These are phyloP conservation scores for Nomada flava DNA, from an alignment of 2,888 invertebrate genomes.

Conservation along the genomic window DNA sequence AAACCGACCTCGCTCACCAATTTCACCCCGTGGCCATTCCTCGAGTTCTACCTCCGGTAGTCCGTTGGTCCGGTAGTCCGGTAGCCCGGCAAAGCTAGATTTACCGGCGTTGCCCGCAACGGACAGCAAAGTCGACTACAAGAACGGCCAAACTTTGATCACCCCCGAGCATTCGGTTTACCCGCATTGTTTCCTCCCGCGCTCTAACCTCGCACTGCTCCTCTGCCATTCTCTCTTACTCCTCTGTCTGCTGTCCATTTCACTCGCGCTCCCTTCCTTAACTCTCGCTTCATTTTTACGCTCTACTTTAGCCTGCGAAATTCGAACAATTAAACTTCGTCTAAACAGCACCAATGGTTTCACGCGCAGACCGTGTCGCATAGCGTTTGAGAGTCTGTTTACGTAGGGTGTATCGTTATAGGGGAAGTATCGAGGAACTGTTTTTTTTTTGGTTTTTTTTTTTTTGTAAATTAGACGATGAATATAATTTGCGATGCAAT, in stretches of 20 bases:
- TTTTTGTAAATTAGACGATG: neutral
- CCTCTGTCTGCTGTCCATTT: neutral
- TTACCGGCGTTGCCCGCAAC: conserved; percentile 61
- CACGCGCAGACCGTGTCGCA: conserved; percentile 28
- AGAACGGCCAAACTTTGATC: conserved; percentile 68
- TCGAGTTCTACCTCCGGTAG: conserved; percentile 52
- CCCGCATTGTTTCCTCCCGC: conserved; percentile 48
- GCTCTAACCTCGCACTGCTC: neutral
- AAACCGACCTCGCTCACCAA: conserved; percentile 49
- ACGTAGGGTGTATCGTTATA: neutral
- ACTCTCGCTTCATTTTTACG: conserved; percentile 9
- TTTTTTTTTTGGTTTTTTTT: neutral
- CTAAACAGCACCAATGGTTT: conserved; percentile 69
- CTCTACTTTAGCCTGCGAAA: conserved; percentile 35
- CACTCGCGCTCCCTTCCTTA: neutral
- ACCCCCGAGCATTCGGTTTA: conserved; percentile 61
- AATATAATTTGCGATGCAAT: neutral
- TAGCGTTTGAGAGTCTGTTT: conserved; percentile 3
- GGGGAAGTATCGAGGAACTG: neutral
- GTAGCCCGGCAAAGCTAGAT: conserved; percentile 58
- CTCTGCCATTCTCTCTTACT: neutral
- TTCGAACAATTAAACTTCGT: conserved; percentile 56
- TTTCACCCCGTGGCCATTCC: conserved; percentile 52
- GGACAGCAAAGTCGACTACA: conserved; percentile 61
- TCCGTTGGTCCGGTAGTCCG: conserved; percentile 58